Evolutionary conservation across 1,140 invertebrate genomes (phyloP), one percentile per base, ranked within the genome.

Genomic region (Limonius californicus): DNA sequence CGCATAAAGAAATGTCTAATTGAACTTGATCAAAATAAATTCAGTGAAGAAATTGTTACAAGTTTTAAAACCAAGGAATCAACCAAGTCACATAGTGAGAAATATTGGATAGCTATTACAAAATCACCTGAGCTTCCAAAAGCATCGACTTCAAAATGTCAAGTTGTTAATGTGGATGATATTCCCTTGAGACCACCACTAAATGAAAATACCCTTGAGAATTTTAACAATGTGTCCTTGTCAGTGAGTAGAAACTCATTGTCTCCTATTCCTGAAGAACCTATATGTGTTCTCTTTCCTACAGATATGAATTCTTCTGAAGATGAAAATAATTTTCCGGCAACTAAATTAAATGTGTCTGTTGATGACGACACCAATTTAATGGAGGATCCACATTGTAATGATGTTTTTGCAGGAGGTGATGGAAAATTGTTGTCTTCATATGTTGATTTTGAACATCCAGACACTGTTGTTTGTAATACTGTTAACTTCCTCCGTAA

Each of bases 111-210:
- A 53, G 23, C 70, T 15, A 66, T 70, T 19, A 61, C 60, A 19
- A 66, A 66, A 30, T 60, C 62, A 18, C 62, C 68, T 39, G 57
- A 57, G 59, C 15, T 45, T 21, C 9, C 21, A 6, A 62, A 63
- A 59, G 57, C 27, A 12, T 27, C 59, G n/a, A 15, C 12, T n/a
- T 15, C 20, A 15, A n/a, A 11, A 20, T 18, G 32, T 14, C 15
- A 20, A 54, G 21, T 68, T 9, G 53, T 73, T 1, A 73, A 76
- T 62, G 60, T 72, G 1, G 73, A 76, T 62, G 72, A 75, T 39
- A 74, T 74, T 27, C 70, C 72, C 23, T 64, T 74, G 23, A 66
- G 56, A 62, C 68, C 68, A 15, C 71, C 73, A 15, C 8, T 32
- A 57, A 68, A 69, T 67, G 11, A 6, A 11, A 32, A n/a, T n/a